Evolutionary conservation across 2,888 invertebrate species (phyloP), one percentile per base, ranked within the genome.

Genomic region (Lobophora halterata): DNA sequence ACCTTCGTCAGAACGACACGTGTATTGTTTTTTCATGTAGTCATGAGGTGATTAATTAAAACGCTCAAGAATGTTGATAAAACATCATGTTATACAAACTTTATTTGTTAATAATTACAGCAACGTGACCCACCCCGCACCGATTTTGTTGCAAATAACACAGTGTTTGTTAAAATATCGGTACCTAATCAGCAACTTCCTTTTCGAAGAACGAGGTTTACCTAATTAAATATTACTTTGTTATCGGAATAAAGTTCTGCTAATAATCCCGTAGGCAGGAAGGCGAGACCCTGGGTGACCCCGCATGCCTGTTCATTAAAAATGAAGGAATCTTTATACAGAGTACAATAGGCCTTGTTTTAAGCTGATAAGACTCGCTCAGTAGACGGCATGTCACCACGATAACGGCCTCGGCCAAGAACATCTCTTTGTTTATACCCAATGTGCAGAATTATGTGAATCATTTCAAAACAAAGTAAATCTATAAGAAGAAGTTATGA

Each of bases 341-440:
- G 28, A n/a, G 38, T 40, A 72, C 63, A 76, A 69, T 54, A 55
- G 55, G 13, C 30, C 53, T 64, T 81, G 71, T 74, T 61, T 33
- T 36, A 9, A 11, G 8, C 10, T 44, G 72, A 76, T 74, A 73
- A 72, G 46, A 40, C 49, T 44, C 56, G 57, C 55, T 55, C 43
- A 55, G 78, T 71, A 86, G 86, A 86, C 85, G 65, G 85, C 83
- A 30, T 80, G 85, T 82, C 85, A 83, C 86, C 86, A 61, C 43
- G 77, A 75, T 78, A 79, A 74, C 57, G 46, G 48, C 49, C 53
- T 49, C 40, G 46, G 34, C 40, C 32, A 41, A 49, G 42, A 37
- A 46, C 46, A 33, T 18, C 33, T 56, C 61, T 56, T 50, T 49
- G 42, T 53, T 32, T 27, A 31, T 31, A 31, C 44, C 23, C 14